Base-by-base conservation (phyloP, 2,113 vertebrate genomes). In the Xiphophorus couchianus region DNA sequence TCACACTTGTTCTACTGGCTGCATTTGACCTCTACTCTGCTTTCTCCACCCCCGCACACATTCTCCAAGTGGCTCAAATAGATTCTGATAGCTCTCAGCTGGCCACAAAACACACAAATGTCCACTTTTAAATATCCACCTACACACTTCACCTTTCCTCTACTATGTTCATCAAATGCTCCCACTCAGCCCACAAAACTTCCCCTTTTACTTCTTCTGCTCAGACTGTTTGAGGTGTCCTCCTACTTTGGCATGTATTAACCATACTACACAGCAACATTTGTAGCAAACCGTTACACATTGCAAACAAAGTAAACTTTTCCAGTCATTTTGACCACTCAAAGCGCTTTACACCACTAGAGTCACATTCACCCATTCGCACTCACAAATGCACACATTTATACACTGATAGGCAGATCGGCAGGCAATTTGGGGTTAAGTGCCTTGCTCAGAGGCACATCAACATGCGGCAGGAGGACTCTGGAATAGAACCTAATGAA, bases 41-140 rank as follows among this genome's bases (percentile, higher is more conserved):
- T 25, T 9, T 17, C n/a, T 51, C 70, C n/a, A 48, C 62, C 71
- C 22, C 44, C 62, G 76, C 78, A 78, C 70, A 81, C 42, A 27
- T 67, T 64, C 48, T 81, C 29, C 54, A 60, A 89, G 66, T 84
- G 63, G 77, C 62, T 83, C 76, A 86, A 76, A 78, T 68, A 61
- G 75, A 80, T 81, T 67, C 73, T 54, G 69, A 85, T 73, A 66
- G 73, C 72, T 72, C 85, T 78, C 72, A 66, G 39, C 71, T 66
- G 67, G 80, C 66, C 68, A 72, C 39, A 19, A 71, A 76, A 71
- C 66, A 69, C 70, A 60, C 65, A 80, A 35, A 74, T 68, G 58
- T 82, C 61, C 11, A 62, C 7, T 72, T 54, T 64, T 39, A 74
- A 71, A 33, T 7, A 14, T 11, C 48, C 63, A 61, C 77, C 30